Evolutionary conservation across 2,888 invertebrate genomes (phyloP).

Genomic region (Polyploca ridens): DNA sequence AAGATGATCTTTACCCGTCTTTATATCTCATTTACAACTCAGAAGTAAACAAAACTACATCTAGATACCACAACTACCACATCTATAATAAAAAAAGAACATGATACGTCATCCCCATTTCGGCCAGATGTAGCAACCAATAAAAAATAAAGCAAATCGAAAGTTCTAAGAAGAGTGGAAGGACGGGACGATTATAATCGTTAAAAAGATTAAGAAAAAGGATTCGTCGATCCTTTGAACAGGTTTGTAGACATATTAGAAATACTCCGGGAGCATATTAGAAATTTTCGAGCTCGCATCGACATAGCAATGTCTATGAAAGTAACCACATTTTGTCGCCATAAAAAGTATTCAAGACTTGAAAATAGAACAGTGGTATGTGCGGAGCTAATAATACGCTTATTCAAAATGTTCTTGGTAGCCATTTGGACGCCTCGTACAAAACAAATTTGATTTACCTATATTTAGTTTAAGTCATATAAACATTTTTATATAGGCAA

Average conservation of each 20-base stretch:
- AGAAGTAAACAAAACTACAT: neutral
- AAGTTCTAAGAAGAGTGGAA: neutral
- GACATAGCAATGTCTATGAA: neutral
- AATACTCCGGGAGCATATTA: neutral
- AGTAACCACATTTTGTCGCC: too few relatives aligned
- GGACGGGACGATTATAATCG: neutral
- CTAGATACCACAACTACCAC: neutral
- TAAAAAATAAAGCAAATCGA: neutral
- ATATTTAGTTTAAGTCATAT: neutral
- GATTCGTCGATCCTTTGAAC: neutral
- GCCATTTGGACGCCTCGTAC: neutral
- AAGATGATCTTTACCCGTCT: neutral
- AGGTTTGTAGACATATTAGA: neutral
- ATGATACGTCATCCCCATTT: neutral
- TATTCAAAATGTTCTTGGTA: neutral
- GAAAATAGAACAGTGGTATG: conserved; percentile 1
- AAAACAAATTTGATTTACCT: neutral
- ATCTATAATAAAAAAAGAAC: neutral
- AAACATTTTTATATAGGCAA: neutral
- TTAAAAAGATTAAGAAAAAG: neutral
- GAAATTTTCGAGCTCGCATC: neutral
- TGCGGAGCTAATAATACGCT: neutral
- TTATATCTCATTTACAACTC: neutral
- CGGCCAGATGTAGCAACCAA: neutral
- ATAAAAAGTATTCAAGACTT: neutral